These are phyloP conservation scores for Erethizon dorsatum DNA, from an alignment of 2,797 vertebrate species.

Conservation along the genomic window DNA sequence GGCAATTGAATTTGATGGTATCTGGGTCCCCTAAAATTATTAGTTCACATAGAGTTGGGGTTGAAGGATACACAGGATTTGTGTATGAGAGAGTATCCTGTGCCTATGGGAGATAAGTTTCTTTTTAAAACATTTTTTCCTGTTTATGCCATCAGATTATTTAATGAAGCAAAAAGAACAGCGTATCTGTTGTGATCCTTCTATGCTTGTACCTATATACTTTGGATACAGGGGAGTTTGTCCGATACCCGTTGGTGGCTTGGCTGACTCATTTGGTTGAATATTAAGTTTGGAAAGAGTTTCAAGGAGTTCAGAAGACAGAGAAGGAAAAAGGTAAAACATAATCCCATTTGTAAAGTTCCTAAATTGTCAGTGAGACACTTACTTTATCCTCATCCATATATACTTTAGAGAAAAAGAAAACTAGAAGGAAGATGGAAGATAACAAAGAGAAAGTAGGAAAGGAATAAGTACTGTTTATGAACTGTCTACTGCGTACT, in stretches of 20 bases:
- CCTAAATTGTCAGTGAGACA: not conserved
- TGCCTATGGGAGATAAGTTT: not conserved
- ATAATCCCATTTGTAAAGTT: not conserved
- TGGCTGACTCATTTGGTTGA: not conserved
- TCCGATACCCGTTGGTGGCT: not conserved
- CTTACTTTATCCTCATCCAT: not conserved
- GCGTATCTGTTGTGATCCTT: not conserved
- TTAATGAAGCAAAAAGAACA: conserved; percentile 34
- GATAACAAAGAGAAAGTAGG: not conserved
- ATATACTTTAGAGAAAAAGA: not conserved
- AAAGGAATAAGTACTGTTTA: not conserved
- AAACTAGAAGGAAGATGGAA: not conserved
- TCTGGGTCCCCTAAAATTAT: not conserved
- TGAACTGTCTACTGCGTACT: not conserved
- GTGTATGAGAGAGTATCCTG: not conserved
- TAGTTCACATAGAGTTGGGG: not conserved
- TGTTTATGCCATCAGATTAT: not conserved
- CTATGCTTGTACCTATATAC: too few species aligned
- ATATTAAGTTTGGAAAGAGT: not conserved
- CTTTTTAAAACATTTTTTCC: not conserved
- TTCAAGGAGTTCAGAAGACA: not conserved
- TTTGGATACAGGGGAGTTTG: not conserved
- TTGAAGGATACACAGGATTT: not conserved
- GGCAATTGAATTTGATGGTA: not conserved
- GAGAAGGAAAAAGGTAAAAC: not conserved